Conservation (phyloP, 2,797 vertebrate genomes). For the Clarias platycephalus region DNA sequence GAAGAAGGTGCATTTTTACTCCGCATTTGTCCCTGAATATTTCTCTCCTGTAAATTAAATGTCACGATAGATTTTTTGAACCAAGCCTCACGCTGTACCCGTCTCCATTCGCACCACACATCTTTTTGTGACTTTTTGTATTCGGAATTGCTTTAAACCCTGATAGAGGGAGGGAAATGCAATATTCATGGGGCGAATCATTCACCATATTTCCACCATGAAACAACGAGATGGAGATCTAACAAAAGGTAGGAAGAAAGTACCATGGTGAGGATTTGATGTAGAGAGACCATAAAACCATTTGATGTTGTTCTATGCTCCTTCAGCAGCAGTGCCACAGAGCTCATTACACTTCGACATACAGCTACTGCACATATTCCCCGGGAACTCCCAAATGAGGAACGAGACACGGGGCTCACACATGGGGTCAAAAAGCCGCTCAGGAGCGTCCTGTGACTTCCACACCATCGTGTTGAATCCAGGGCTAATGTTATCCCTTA, state of each 20-base stretch:
- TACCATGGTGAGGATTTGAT: constrained; percentile 25
- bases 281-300: constrained; percentile 54
- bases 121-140: not conserved
- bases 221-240: constrained; percentile 36
- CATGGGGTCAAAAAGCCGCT: constrained; percentile 16
- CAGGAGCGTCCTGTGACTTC: constrained; percentile 39
- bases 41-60: constrained; percentile 6
- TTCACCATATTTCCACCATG: constrained; percentile 16
- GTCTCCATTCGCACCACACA: not conserved
- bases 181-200: constrained; percentile 44
- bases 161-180: constrained; percentile 44
- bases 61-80: constrained; percentile 8
- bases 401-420: constrained; percentile 50
- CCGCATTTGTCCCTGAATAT: not conserved
- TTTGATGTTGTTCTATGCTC: constrained; percentile 56
- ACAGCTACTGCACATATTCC: constrained; percentile 42
- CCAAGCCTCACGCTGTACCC: not conserved
- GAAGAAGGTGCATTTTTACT: not conserved
- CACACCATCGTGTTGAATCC: not conserved
- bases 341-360: constrained; percentile 72
- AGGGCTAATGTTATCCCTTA: not conserved
- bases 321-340: constrained; percentile 50
- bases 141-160: constrained; percentile 26
- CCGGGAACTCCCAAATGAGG: constrained; percentile 56
- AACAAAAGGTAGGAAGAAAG: constrained; percentile 50